Evolutionary conservation across 2,113 vertebrate genomes (phyloP).

Genomic region (Synodontis membranacea): DNA sequence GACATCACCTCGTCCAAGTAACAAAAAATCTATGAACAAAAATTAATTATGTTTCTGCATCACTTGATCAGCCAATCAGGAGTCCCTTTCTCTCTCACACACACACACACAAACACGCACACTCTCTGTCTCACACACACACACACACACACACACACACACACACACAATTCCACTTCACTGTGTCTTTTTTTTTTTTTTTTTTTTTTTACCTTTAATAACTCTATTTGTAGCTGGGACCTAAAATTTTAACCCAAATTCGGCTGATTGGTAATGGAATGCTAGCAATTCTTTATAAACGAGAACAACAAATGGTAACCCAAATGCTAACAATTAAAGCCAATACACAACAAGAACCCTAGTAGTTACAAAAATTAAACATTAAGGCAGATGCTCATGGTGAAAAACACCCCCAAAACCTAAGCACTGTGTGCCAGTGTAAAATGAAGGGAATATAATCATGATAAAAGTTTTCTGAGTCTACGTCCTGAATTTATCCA

Average conservation of each 20-base stretch:
- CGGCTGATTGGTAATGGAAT: background rate
- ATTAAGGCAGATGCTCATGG: background rate
- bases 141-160: background rate
- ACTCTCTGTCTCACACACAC: too few relatives aligned
- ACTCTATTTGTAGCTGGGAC: background rate
- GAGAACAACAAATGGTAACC: too few relatives aligned
- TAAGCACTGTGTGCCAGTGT: background rate
- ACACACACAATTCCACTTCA: background rate
- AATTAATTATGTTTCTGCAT: background rate
- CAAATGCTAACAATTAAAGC: background rate
- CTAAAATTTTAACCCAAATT: background rate
- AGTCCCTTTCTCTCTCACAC: background rate
- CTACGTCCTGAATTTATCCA: background rate
- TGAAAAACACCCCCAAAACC: background rate
- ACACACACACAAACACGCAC: background rate
- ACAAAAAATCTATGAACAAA: background rate
- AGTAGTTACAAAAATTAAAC: background rate
- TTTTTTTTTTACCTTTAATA: background rate
- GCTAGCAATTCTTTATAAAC: background rate
- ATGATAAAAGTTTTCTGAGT: background rate
- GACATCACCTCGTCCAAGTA: slow-evolving; percentile 19
- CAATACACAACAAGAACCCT: background rate
- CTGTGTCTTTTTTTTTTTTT: background rate
- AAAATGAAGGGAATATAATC: background rate
- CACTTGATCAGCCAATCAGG: background rate